These are phyloP conservation scores for Dermatophagoides farinae DNA, from an alignment of 1,140 invertebrate species.

Conservation along the genomic window DNA sequence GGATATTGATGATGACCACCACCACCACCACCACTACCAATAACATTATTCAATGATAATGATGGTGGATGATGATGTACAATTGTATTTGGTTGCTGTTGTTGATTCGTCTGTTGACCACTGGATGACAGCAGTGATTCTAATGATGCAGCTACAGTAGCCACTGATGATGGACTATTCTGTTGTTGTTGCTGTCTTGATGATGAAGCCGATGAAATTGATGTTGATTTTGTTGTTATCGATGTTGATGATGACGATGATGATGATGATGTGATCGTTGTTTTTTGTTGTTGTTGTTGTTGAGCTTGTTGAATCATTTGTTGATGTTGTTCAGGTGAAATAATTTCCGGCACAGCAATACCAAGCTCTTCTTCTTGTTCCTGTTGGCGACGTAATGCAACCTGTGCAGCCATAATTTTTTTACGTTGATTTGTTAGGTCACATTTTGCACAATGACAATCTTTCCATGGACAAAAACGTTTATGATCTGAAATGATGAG, in stretches of 20 bases:
- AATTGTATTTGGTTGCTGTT: too few relatives aligned
- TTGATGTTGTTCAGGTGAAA: constrained; percentile 35
- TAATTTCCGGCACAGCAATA: constrained; percentile 66
- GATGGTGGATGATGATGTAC: too few relatives aligned
- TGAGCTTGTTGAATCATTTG: not conserved
- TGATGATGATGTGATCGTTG: not conserved
- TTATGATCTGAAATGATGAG: constrained; percentile 49
- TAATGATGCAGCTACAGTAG: too few relatives aligned
- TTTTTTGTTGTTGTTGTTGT: not conserved
- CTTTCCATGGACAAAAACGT: constrained; percentile 62
- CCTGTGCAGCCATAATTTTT: constrained; percentile 91
- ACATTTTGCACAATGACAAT: constrained; percentile 65
- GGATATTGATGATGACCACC: too few relatives aligned
- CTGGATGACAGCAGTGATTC: too few relatives aligned
- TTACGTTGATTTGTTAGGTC: constrained; percentile 83
- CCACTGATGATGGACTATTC: too few relatives aligned
- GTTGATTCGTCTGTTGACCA: too few relatives aligned
- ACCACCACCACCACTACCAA: too few relatives aligned
- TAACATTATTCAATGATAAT: too few relatives aligned
- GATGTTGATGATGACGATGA: not conserved
- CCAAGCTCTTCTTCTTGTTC: constrained; percentile 92
- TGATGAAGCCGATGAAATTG: not conserved
- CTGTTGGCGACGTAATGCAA: constrained; percentile 83
- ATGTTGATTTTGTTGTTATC: not conserved
- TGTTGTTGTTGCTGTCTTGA: not conserved